Conservation (phyloP, 2,797 vertebrate species). For the Momotus momota region DNA sequence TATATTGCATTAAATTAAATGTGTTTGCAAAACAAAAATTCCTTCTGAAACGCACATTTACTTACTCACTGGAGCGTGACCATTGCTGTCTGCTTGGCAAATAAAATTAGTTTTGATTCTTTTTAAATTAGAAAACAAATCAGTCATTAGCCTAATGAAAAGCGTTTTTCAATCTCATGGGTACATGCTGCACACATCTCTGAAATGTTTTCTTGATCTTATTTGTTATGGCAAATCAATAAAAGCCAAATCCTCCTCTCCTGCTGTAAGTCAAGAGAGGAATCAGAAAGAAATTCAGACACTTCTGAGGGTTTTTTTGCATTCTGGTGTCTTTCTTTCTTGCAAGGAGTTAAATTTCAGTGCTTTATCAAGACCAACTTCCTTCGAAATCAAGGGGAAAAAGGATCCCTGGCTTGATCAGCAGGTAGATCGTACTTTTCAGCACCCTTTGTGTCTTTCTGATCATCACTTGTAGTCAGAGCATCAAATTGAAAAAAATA, state of each 20-base stretch:
- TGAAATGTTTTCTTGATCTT: background rate
- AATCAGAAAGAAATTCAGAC: background rate
- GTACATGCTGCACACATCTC: background rate
- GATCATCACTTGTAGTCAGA: background rate
- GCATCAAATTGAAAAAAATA: background rate
- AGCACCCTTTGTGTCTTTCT: background rate
- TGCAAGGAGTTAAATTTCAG: background rate
- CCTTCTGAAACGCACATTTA: background rate
- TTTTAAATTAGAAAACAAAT: constrained; percentile 18
- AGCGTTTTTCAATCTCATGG: background rate
- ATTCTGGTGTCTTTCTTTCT: background rate
- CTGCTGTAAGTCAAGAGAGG: background rate
- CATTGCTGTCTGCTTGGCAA: background rate
- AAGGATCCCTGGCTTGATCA: background rate
- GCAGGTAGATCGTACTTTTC: background rate
- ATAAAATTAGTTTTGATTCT: constrained; percentile 29
- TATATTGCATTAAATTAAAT: background rate
- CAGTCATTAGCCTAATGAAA: constrained; percentile 14
- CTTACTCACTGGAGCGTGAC: background rate
- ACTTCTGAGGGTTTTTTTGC: background rate
- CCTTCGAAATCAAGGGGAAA: background rate
- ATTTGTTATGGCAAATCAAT: background rate
- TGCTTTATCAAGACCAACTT: background rate
- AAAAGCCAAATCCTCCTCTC: background rate
- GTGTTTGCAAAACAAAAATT: background rate